phyloP scores from a whole-genome alignment of 2,888 invertebrate species.

The Steinernema hermaphroditum region DNA sequence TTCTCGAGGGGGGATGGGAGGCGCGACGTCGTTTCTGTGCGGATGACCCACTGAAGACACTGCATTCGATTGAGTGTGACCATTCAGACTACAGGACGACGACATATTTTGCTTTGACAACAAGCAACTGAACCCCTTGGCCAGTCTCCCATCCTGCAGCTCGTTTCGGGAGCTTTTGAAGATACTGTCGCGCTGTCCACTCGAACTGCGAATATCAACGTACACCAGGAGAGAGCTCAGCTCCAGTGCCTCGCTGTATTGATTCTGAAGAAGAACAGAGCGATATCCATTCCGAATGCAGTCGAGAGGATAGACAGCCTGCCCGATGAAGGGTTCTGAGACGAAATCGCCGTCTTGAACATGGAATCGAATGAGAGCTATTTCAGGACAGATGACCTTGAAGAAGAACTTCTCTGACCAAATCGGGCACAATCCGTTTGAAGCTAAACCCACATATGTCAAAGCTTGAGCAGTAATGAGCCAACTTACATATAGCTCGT shows the following conservation, averaged over 20 bases:
- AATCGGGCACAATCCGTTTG: slow-evolving; percentile 89
- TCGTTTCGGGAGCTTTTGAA: slow-evolving; percentile 19
- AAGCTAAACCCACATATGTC: too few species aligned
- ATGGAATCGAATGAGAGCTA: slow-evolving; percentile 81
- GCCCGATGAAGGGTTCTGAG: slow-evolving; percentile 85
- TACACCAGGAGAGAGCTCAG: slow-evolving; percentile 85
- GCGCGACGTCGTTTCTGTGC: not conserved
- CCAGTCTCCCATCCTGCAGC: slow-evolving; percentile 1
- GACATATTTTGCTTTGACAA: not conserved
- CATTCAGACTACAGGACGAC: not conserved
- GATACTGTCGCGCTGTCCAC: slow-evolving; percentile 2
- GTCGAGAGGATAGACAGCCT: slow-evolving; percentile 84
- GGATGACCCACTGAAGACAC: not conserved
- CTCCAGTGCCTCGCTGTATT: slow-evolving; percentile 87
- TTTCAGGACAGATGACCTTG: slow-evolving; percentile 78
- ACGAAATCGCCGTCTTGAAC: slow-evolving; percentile 92
- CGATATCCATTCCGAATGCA: slow-evolving; percentile 74
- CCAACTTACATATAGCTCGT: slow-evolving; percentile 78
- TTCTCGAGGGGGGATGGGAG: not conserved
- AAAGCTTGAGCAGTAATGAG: too few species aligned
- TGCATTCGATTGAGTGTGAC: not conserved
- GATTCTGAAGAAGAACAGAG: slow-evolving; percentile 86
- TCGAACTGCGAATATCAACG: slow-evolving; percentile 71
- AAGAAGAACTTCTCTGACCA: slow-evolving; percentile 89
- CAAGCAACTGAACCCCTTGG: not conserved